A percentile compares a stretch with the other conserved stretches of the same genome.
Conservation (phyloP, 2,797 vertebrate genomes). For the Alauda arvensis region DNA sequence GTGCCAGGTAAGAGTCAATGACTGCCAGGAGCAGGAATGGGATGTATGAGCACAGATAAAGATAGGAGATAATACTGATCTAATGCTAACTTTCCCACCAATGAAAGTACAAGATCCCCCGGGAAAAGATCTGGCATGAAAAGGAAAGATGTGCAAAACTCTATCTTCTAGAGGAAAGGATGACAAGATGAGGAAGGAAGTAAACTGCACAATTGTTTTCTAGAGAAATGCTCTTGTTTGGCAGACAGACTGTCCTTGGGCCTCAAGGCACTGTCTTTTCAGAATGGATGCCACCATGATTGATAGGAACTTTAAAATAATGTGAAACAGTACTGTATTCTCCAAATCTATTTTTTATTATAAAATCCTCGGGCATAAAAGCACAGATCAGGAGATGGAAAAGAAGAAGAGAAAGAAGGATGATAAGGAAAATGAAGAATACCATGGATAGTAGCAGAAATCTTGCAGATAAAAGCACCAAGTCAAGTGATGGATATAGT, state of each 20-base stretch:
- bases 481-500: background rate
- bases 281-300: background rate
- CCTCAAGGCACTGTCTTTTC: accelerated
- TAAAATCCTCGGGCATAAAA: background rate
- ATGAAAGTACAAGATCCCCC: background rate
- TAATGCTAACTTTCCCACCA: background rate
- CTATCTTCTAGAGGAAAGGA: background rate
- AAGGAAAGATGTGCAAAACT: background rate
- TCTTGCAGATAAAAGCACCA: background rate
- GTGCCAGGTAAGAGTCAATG: no score
- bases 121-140: background rate
- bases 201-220: background rate
- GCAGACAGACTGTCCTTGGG: background rate
- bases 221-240: accelerated
- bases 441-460: background rate
- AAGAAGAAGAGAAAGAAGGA: background rate
- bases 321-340: background rate
- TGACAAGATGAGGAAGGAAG: accelerated
- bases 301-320: background rate
- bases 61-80: background rate
- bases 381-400: background rate
- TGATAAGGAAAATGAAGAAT: background rate
- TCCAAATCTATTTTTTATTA: background rate
- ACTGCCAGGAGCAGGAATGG: background rate
- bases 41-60: background rate